Evolutionary conservation across 2,113 vertebrate species (phyloP).

Genomic region (Poecile atricapillus): DNA sequence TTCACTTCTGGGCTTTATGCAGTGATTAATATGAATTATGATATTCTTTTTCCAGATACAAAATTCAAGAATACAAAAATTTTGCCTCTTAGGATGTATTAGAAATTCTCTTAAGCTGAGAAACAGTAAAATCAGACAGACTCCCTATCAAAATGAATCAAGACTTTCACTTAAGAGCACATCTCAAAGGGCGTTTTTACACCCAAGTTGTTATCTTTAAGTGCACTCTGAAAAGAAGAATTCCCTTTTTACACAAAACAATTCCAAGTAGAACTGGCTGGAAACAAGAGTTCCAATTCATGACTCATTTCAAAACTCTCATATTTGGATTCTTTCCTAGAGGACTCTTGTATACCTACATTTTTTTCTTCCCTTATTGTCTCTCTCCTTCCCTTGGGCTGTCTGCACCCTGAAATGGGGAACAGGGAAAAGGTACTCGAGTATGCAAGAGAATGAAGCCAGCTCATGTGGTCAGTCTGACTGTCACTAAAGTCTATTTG

Average conservation of each 20-base stretch:
- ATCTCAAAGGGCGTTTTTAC: not conserved
- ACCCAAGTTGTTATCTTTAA: not conserved
- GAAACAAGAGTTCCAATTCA: not conserved
- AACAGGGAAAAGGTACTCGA: not conserved
- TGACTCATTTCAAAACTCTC: not conserved
- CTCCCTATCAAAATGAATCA: not conserved
- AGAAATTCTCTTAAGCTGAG: not conserved
- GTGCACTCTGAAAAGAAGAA: not conserved
- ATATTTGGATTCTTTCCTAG: not conserved
- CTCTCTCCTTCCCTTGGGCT: not conserved
- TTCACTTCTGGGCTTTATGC: not conserved
- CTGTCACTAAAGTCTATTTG: not conserved
- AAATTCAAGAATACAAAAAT: not conserved
- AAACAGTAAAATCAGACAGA: not conserved
- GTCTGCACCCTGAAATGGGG: not conserved
- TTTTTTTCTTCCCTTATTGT: not conserved
- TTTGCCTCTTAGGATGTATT: not conserved
- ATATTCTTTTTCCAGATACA: not conserved
- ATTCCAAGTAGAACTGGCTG: not conserved
- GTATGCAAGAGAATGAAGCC: not conserved
- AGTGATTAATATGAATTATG: slow-evolving; percentile 2
- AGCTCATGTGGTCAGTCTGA: not conserved
- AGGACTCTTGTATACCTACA: not conserved
- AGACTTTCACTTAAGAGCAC: not conserved
- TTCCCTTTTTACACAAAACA: not conserved